These are phyloP conservation scores for Bilobella aurantiaca DNA, from an alignment of 1,140 invertebrate genomes.

Conservation along the genomic window DNA sequence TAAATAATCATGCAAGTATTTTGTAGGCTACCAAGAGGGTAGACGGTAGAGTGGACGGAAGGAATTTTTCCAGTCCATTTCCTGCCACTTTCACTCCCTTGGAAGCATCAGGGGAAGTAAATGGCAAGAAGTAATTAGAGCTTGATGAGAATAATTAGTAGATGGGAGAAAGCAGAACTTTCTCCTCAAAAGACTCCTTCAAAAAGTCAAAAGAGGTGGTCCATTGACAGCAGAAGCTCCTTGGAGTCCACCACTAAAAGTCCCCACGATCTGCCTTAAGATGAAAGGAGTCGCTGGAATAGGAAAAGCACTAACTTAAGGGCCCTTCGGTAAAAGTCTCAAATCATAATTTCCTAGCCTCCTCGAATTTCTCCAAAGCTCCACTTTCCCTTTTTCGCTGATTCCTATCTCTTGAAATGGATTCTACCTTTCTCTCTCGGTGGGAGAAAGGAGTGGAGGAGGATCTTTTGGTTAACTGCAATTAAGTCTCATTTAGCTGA, in stretches of 20 bases:
- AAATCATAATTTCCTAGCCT: no score
- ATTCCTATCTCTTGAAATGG: neutral
- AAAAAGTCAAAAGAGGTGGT: no score
- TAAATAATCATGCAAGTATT: no score
- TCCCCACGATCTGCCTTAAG: no score
- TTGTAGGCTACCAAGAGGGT: no score
- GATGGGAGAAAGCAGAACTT: neutral
- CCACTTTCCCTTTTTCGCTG: neutral
- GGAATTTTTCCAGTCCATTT: constrained; percentile 4
- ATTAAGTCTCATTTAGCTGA: constrained; percentile 6
- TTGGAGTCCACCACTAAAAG: no score
- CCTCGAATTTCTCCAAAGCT: neutral
- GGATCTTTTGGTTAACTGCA: constrained; percentile 9
- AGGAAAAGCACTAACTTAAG: no score
- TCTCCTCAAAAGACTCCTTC: neutral
- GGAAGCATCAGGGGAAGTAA: neutral
- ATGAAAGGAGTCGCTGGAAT: no score
- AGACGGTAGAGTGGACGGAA: neutral
- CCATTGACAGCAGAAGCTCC: no score
- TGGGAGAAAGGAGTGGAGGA: no score
- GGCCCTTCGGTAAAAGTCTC: no score
- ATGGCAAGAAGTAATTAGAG: constrained; percentile 1
- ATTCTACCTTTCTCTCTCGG: no score
- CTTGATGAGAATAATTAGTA: constrained; percentile 3
- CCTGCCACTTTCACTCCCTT: neutral